Base-by-base conservation (phyloP, 2,888 invertebrate species). In the Aquatica leii region DNA sequence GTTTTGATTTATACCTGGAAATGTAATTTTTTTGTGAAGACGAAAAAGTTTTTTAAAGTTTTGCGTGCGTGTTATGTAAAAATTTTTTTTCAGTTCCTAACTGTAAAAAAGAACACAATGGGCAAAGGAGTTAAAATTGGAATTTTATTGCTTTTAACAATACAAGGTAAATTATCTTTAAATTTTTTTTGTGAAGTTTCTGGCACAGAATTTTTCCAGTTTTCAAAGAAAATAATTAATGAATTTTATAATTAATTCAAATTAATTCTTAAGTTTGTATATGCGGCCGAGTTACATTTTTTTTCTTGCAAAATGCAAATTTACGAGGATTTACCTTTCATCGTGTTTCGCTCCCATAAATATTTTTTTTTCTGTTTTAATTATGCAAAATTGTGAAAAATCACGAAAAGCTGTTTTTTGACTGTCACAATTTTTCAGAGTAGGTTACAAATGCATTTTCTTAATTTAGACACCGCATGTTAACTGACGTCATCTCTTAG, bases 51-150 rank as follows among this genome's bases (percentile, higher is more conserved):
- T 15, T 41, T 43, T 31, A 15, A 15, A 50, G 37, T 15, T 2
- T 53, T 59, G 18, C 55, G 60, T 49, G 60, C 60, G 37, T 35
- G 60, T 49, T n/a, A 60, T 59, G 59, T 24, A 43, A 59, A 59
- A 49, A 24, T 37, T 37, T 37, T 9, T 12, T n/a, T 31, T 37
- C 9, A 11, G 46, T 46, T 17, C 3, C 8, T 50, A 31, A 50
- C n/a, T 20, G 31, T 14, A 50, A 21, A 20, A 50, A 5, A 12
- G 9, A 4, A 11, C 14, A 31, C 15, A 50, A 50, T 50, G 31
- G 50, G n/a, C 12, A 34, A 31, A 35, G 18, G 24, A 31, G 21
- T 24, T 50, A 41, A 40, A 58, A 41, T 58, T 63, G 59, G 50
- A 37, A 43, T 63, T 59, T 63, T 63, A 24, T 24, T 63, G 21